Base-by-base conservation (phyloP, 2,797 vertebrate genomes). In the Aldrovandia affinis region DNA sequence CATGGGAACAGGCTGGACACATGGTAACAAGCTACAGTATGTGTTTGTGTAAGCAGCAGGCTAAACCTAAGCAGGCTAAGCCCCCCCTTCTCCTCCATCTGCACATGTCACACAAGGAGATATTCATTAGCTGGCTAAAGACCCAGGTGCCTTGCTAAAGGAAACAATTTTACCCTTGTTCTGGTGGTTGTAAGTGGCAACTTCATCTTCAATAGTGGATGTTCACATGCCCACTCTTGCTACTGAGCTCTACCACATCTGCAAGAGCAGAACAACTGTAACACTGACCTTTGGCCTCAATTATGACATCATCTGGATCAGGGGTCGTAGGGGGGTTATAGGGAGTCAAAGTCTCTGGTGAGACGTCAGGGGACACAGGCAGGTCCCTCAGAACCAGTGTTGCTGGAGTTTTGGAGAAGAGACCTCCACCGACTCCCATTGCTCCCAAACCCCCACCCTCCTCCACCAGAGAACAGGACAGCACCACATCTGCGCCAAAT, bases 401-500 rank as follows among this genome's bases (percentile, higher is more conserved):
- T 42, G 96, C 94, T 12, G 92, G 95, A n/a, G 90, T 92, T 22
- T 88, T 91, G 61, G 86, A 84, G 84, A 93, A 94, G 3, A 77
- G 87, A 25, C 87, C 36, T 0, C 92, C 87, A 2, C 83, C 89
- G 42, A 39, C 73, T 12, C 92, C 89, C 88, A 93, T 90, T n/a
- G 77, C 61, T 22, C 78, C 83, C 55, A 84, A 80, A 39, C 89
- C 89, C 50, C 52, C 85, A 5, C 92, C 92, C 33, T 96, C 95
- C 86, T 95, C 93, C 85, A 94, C 93, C 85, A 96, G 88, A 78
- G 88, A 78, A 82, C 97, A 97, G 85, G 95, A 93, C 50, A 97
- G 88, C 10, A 97, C 92, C 50, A 97, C 90, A 44, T 97, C 96
- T 42, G 93, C 92, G 12, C 90, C 89, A 0, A 86, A 88, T 54